Conservation (phyloP, 92 coral and sea anemone species). For the Virgularia gustaviana region DNA sequence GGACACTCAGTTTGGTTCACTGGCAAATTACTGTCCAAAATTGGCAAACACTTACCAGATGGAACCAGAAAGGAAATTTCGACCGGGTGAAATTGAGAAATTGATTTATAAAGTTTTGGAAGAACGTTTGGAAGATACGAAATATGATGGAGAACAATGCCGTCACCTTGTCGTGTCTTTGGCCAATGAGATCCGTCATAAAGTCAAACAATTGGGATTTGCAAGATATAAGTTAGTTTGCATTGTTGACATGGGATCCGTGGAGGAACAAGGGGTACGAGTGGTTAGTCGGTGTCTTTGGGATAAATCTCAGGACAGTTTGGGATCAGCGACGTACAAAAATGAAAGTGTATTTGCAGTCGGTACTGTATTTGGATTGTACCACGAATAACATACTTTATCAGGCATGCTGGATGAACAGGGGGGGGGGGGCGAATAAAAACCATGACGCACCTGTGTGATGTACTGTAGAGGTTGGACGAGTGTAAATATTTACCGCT, state of each 20-base stretch:
- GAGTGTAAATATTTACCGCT: too few relatives aligned
- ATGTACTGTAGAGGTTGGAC: too few relatives aligned
- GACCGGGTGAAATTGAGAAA: slow-evolving; percentile 65
- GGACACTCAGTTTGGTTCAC: slow-evolving; percentile 25
- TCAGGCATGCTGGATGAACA: too few relatives aligned
- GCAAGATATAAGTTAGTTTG: slow-evolving; percentile 89
- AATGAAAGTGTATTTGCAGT: slow-evolving; percentile 69
- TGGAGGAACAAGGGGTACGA: slow-evolving; percentile 70
- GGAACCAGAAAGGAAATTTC: slow-evolving; percentile 64
- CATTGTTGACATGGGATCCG: slow-evolving; percentile 73
- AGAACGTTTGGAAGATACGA: slow-evolving; percentile 52
- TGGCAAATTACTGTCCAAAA: slow-evolving; percentile 43
- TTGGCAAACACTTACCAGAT: slow-evolving; percentile 75
- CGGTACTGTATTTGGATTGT: slow-evolving; percentile 83
- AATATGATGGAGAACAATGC: slow-evolving; percentile 68
- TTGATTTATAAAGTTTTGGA: slow-evolving; percentile 59
- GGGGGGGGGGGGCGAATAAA: too few relatives aligned
- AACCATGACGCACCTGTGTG: too few relatives aligned
- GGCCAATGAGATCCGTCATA: slow-evolving; percentile 74
- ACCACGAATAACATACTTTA: slow-evolving; percentile 66
- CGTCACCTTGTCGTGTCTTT: slow-evolving; percentile 56
- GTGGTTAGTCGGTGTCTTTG: slow-evolving; percentile 91
- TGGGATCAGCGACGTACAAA: slow-evolving; percentile 73
- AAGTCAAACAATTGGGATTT: slow-evolving; percentile 74
- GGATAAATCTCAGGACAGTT: slow-evolving; percentile 68